Conservation (phyloP, 2,888 invertebrate genomes). For the Caenorhabditis afra region DNA sequence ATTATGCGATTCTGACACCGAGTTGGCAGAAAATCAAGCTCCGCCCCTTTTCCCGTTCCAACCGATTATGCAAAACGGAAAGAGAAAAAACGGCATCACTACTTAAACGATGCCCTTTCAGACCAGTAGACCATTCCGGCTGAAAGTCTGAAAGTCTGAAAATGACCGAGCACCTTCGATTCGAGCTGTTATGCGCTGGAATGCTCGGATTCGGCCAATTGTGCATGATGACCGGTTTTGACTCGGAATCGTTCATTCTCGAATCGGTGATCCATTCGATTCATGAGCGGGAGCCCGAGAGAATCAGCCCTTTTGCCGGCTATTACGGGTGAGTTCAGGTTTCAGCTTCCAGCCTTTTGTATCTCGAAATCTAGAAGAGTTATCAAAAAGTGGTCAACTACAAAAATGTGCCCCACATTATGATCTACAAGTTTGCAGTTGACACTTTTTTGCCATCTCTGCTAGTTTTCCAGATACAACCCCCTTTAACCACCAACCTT, state of each 20-base stretch:
- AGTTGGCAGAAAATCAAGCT: neutral
- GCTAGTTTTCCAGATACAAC: too few species aligned
- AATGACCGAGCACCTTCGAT: slow-evolving; percentile 5
- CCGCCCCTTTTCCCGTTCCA: neutral
- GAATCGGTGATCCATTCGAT: slow-evolving; percentile 71
- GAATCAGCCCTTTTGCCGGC: slow-evolving; percentile 64
- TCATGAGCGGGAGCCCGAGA: slow-evolving; percentile 61
- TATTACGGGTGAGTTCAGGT: slow-evolving; percentile 72
- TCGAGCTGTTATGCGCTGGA: slow-evolving; percentile 61
- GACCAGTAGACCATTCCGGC: neutral
- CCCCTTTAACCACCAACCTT: too few species aligned
- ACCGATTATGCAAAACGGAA: neutral
- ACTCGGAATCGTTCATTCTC: slow-evolving; percentile 63
- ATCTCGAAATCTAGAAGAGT: too few species aligned
- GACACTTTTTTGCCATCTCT: too few species aligned
- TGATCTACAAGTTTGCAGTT: too few species aligned
- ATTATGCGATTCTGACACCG: too few species aligned
- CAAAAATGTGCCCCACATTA: too few species aligned
- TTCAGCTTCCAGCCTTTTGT: too few species aligned
- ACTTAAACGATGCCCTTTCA: too few species aligned
- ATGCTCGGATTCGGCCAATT: slow-evolving; percentile 67
- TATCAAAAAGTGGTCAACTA: too few species aligned
- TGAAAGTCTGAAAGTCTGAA: neutral
- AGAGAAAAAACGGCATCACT: too few species aligned
- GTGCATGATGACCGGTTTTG: slow-evolving; percentile 64